A percentile compares a stretch with the other conserved stretches of the same genome.
These are phyloP conservation scores for Mus spicilegus DNA, from an alignment of 2,113 vertebrate genomes.

Conservation along the genomic window DNA sequence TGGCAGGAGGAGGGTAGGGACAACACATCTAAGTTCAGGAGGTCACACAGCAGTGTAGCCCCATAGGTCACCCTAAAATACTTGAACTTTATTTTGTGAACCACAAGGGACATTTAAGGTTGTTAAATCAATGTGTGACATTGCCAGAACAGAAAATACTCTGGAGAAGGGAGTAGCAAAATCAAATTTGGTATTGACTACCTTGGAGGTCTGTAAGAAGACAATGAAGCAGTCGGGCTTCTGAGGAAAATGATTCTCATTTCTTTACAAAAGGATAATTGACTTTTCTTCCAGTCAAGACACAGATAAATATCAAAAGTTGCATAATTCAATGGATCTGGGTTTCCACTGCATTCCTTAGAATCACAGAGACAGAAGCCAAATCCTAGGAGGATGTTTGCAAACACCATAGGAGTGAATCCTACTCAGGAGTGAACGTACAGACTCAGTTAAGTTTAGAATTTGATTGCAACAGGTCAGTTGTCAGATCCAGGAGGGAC, in stretches of 20 bases:
- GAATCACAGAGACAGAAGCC: not conserved
- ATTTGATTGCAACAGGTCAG: not conserved
- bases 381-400: constrained; percentile 32
- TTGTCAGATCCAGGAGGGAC: constrained; percentile 3
- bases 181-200: not conserved
- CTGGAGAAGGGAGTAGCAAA: not conserved
- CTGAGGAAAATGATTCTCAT: not conserved
- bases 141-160: not conserved
- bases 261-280: constrained; percentile 15
- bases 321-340: not conserved
- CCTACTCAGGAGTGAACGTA: constrained; percentile 20
- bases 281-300: constrained; percentile 27
- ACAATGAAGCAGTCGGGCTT: not conserved
- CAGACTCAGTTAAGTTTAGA: not conserved
- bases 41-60: not conserved
- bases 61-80: not conserved
- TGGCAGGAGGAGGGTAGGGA: too few relatives aligned
- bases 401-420: not conserved
- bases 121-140: not conserved
- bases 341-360: constrained; percentile 20
- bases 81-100: not conserved
- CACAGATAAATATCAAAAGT: constrained; percentile 27
- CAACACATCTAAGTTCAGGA: not conserved
- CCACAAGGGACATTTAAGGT: not conserved
- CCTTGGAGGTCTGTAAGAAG: not conserved